A percentile compares a stretch with the other conserved stretches of the same genome.
phyloP scores from a whole-genome alignment of 2,888 invertebrate genomes.

The Elysia crispata region DNA sequence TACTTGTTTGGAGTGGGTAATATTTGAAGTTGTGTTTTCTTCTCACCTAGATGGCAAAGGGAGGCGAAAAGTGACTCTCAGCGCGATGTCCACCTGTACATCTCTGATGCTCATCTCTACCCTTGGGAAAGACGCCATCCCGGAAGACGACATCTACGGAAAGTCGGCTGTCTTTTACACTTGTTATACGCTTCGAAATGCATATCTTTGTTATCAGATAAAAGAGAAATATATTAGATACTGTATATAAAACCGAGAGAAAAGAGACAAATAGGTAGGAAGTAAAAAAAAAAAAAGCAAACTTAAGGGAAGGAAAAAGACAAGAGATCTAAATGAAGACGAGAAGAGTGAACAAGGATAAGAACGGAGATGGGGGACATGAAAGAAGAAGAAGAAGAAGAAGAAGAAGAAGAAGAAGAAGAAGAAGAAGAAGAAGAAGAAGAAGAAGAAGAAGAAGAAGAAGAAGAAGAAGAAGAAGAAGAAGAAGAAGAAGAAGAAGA shows the following conservation, averaged over 20 bases:
- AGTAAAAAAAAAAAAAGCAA: too few species aligned
- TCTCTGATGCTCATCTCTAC: constrained; percentile 66
- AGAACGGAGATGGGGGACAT: not conserved
- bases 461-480: constrained; percentile 15
- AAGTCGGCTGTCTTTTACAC: too few species aligned
- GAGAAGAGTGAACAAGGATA: constrained; percentile 20
- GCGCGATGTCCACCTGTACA: constrained; percentile 64
- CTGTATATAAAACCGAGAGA: too few species aligned
- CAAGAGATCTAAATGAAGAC: not conserved
- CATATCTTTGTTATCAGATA: too few species aligned
- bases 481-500: constrained; percentile 29
- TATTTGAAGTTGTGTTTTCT: too few species aligned
- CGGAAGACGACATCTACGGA: constrained; percentile 63
- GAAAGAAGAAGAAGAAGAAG: not conserved
- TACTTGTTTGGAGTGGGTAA: too few species aligned
- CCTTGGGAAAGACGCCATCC: constrained; percentile 59
- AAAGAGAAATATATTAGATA: too few species aligned
- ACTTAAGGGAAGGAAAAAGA: not conserved
- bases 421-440: constrained; percentile 34
- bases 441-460: constrained; percentile 27
- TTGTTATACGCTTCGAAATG: too few species aligned
- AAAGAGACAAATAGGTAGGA: too few species aligned
- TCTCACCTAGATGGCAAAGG: constrained; percentile 61
- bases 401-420: constrained; percentile 23
- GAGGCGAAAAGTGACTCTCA: constrained; percentile 59